Percentiles rank a stretch among this genome's conserved stretches.
These are phyloP conservation scores for Cinara cedri DNA, from an alignment of 2,888 invertebrate species.

Conservation along the genomic window DNA sequence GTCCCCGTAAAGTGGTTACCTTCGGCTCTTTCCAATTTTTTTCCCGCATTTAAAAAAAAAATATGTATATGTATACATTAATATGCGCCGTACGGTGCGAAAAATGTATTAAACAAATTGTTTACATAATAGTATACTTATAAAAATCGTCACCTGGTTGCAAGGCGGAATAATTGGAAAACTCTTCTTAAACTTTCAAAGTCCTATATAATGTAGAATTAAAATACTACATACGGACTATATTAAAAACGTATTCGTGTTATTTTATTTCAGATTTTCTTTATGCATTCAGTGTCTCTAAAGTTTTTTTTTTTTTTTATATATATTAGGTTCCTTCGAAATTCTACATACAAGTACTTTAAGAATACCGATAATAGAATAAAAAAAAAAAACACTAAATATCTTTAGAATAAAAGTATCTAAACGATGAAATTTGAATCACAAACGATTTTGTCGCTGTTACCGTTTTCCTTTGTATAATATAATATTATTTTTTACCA, in stretches of 20 bases:
- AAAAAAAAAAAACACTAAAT: neutral
- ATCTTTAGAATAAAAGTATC: neutral
- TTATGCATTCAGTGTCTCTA: neutral
- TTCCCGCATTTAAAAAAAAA: neutral
- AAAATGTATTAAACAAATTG: slow-evolving; percentile 9
- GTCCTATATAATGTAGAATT: no score
- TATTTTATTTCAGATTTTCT: slow-evolving; percentile 6
- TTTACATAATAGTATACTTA: neutral
- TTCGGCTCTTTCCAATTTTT: slow-evolving; percentile 22
- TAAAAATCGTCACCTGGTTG: no score
- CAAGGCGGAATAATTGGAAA: neutral
- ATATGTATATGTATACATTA: neutral
- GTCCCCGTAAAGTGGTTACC: slow-evolving; percentile 38
- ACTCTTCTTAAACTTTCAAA: slow-evolving; percentile 6
- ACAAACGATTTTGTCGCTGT: neutral
- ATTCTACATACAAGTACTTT: slow-evolving; percentile 19
- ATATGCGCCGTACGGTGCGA: no score
- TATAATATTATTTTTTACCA: neutral
- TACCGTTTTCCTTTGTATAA: neutral
- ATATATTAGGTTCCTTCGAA: neutral
- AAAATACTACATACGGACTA: neutral
- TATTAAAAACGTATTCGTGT: neutral
- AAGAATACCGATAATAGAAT: slow-evolving; percentile 14
- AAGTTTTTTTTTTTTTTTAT: neutral
- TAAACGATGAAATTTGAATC: slow-evolving; percentile 2